Evolutionary conservation across 1,140 invertebrate genomes (phyloP).

Genomic region (Rhagoletis pomonella): DNA sequence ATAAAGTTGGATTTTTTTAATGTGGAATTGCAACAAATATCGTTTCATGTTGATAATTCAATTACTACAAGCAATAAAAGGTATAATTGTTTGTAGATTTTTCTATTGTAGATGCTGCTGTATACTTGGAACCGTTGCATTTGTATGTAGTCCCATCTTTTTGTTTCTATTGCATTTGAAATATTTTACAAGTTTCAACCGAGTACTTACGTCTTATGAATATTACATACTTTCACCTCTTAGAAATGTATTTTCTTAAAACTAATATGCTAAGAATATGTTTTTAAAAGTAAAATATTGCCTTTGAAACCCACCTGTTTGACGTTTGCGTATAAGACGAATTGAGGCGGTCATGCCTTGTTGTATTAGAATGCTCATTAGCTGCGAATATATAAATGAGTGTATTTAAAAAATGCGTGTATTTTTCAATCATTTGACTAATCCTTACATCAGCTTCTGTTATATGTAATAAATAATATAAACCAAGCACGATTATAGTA

Average conservation of each 20-base stretch:
- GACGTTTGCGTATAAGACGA: constrained; percentile 88
- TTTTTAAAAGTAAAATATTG: background rate
- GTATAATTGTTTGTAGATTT: constrained; percentile 47
- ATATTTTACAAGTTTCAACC: constrained; percentile 49
- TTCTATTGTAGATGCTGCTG: constrained; percentile 35
- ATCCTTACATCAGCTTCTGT: constrained; percentile 89
- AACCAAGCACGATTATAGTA: constrained; percentile 88
- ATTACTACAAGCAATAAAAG: constrained; percentile 45
- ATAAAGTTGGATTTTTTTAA: constrained; percentile 55
- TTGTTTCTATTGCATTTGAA: constrained; percentile 14
- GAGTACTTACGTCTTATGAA: constrained; percentile 20
- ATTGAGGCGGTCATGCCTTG: constrained; percentile 87
- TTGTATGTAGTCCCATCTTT: constrained; percentile 6
- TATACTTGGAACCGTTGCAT: constrained; percentile 25
- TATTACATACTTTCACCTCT: constrained; percentile 4
- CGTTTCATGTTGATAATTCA: constrained; percentile 50
- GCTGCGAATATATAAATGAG: constrained; percentile 56
- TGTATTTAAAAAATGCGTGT: background rate
- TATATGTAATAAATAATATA: constrained; percentile 86
- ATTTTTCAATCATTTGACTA: too few relatives aligned
- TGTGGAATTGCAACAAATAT: constrained; percentile 53
- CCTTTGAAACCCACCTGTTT: constrained; percentile 82
- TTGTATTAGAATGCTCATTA: constrained; percentile 79
- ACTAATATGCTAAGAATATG: background rate
- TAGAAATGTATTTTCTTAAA: background rate